A percentile compares a stretch with the other conserved stretches of the same genome.
Evolutionary conservation across 30 jellyfish, hydroid and myxozoan species (phyloP).

Genomic region (Turritopsis rubra): DNA sequence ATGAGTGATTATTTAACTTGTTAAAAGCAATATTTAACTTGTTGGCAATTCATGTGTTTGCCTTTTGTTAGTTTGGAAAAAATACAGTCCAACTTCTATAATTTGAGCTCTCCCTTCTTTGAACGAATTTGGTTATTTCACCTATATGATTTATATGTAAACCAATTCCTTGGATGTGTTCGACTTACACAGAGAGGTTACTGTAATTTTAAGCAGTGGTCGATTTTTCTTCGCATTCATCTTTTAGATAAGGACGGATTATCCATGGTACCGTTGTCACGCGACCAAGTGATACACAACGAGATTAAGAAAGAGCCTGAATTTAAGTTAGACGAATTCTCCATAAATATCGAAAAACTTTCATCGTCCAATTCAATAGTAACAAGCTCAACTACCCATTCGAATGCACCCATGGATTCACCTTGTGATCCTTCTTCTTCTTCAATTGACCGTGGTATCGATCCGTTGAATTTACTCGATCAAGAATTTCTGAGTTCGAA

Average conservation of each 20-base stretch:
- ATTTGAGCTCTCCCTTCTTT: no score
- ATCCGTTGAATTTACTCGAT: constrained; percentile 83
- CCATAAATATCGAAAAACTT: constrained; percentile 12
- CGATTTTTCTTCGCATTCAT: no score
- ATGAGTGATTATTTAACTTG: not conserved
- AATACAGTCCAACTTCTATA: no score
- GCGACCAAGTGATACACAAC: constrained; percentile 16
- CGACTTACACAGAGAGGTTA: no score
- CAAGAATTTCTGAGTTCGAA: constrained; percentile 85
- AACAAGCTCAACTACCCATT: constrained; percentile 33
- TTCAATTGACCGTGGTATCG: constrained; percentile 93
- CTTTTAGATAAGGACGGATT: constrained; percentile 31
- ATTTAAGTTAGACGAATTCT: constrained; percentile 12
- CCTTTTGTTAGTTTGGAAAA: no score
- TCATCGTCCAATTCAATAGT: constrained; percentile 27
- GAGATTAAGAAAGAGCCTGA: constrained; percentile 24
- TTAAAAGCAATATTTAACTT: no score
- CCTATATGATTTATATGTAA: no score
- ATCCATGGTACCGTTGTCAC: not conserved
- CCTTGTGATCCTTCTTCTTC: constrained; percentile 97
- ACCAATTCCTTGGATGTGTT: no score
- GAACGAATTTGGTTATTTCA: no score
- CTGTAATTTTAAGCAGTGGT: no score
- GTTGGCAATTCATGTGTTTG: no score
- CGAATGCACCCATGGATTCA: constrained; percentile 63